Percentiles rank a stretch among this genome's conserved stretches.
Conservation (phyloP, 2,888 invertebrate genomes). For the Drosophila stalkeri region DNA sequence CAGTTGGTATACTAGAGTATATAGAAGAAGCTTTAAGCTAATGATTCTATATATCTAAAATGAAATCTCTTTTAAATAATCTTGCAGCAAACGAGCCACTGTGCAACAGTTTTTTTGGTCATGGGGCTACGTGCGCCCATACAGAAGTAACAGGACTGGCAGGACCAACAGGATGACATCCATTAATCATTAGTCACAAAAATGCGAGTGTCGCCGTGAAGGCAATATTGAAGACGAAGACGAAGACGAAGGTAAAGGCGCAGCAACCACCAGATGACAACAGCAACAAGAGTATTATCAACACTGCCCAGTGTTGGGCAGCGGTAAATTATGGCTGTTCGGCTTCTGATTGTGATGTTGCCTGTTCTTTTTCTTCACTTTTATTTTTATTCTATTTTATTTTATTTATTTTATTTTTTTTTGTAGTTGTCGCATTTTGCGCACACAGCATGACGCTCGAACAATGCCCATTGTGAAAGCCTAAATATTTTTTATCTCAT, state of each 20-base stretch:
- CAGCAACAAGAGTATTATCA: slow-evolving; percentile 12
- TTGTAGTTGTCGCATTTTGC: slow-evolving; percentile 15
- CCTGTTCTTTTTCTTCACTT: slow-evolving; percentile 13
- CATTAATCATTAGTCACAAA: slow-evolving; percentile 78
- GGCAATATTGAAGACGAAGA: slow-evolving; percentile 3
- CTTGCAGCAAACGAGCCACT: neutral
- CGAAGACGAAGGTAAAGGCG: slow-evolving; percentile 20
- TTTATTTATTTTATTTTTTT: no score
- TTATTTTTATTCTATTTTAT: neutral
- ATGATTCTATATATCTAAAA: no score
- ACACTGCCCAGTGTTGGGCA: slow-evolving; percentile 34
- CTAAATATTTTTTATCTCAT: slow-evolving; percentile 71
- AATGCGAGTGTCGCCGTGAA: slow-evolving; percentile 49
- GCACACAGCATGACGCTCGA: slow-evolving; percentile 49
- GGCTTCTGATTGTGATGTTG: slow-evolving; percentile 56
- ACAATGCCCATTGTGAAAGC: slow-evolving; percentile 68
- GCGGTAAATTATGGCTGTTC: slow-evolving; percentile 44
- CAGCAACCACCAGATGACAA: slow-evolving; percentile 53
- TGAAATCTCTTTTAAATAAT: no score
- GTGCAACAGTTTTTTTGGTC: slow-evolving; percentile 4
- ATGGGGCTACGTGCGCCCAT: neutral
- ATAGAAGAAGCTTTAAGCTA: no score
- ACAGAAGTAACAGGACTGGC: slow-evolving; percentile 9
- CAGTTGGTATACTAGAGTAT: no score
- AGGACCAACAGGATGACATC: slow-evolving; percentile 54